These are phyloP conservation scores for Plebejus melissa DNA, from an alignment of 2,888 invertebrate genomes.

Conservation along the genomic window DNA sequence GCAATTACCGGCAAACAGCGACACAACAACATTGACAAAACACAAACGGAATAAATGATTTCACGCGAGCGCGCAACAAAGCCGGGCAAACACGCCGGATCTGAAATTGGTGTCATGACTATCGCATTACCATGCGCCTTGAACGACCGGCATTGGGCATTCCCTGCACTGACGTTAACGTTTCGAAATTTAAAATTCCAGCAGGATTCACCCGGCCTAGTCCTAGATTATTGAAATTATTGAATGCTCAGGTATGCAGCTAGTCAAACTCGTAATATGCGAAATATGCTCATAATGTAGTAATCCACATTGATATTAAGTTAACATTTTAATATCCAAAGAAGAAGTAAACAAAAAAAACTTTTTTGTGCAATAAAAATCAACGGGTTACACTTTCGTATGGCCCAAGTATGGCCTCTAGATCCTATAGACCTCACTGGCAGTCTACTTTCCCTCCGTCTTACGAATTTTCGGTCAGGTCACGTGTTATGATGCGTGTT, in stretches of 20 bases:
- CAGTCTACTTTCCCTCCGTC: no score
- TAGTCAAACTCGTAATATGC: background rate
- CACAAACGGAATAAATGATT: conserved; percentile 27
- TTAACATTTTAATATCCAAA: no score
- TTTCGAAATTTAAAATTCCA: conserved; percentile 12
- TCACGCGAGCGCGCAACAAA: conserved; percentile 26
- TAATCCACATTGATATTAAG: no score
- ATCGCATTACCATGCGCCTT: conserved; percentile 40
- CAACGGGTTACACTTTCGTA: no score
- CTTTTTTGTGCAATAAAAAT: no score
- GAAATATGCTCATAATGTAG: no score
- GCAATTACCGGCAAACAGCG: background rate
- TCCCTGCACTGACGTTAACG: conserved; percentile 29
- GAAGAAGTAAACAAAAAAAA: no score
- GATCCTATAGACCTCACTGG: no score
- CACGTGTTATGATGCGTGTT: no score
- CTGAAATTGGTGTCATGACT: conserved; percentile 45
- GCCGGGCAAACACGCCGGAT: conserved; percentile 43
- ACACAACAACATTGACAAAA: conserved; percentile 12
- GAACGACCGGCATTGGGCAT: conserved; percentile 38
- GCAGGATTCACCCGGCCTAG: conserved; percentile 10
- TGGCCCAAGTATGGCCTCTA: no score
- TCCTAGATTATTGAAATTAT: background rate
- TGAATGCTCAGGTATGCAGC: background rate
- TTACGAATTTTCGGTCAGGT: no score